Percentiles rank a stretch among this genome's conserved stretches.
phyloP scores from a whole-genome alignment of 1,140 invertebrate genomes.

The Meloidogyne exigua region DNA sequence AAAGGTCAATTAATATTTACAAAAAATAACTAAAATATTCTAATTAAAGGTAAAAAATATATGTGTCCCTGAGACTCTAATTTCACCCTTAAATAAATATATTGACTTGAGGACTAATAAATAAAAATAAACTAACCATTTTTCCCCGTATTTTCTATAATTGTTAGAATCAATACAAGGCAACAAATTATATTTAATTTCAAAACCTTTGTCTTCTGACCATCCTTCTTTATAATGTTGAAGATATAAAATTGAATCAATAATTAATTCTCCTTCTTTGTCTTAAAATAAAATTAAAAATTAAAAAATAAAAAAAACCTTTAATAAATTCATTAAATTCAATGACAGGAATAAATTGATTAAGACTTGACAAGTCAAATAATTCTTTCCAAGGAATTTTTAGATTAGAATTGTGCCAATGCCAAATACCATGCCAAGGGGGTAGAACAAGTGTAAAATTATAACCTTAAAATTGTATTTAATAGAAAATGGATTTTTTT shows the following conservation, averaged over 20 bases:
- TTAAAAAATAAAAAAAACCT: slow-evolving; percentile 39
- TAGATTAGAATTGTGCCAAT: slow-evolving; percentile 74
- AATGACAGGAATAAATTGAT: slow-evolving; percentile 78
- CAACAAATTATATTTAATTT: slow-evolving; percentile 76
- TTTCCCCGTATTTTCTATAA: slow-evolving; percentile 57
- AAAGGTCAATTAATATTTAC: too few species aligned
- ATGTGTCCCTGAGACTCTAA: too few species aligned
- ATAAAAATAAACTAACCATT: slow-evolving; percentile 37
- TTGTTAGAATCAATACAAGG: slow-evolving; percentile 65
- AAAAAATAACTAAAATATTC: too few species aligned
- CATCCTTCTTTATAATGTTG: slow-evolving; percentile 76
- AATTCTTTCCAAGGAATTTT: slow-evolving; percentile 77
- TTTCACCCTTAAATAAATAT: too few species aligned
- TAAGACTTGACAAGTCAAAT: slow-evolving; percentile 80
- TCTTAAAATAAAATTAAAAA: slow-evolving; percentile 25
- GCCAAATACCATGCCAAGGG: slow-evolving; percentile 83
- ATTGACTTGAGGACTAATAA: too few species aligned
- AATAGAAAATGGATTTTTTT: too few species aligned
- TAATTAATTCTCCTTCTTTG: slow-evolving; percentile 65
- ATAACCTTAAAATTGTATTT: slow-evolving; percentile 37
- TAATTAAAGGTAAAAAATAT: too few species aligned
- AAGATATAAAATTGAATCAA: slow-evolving; percentile 78
- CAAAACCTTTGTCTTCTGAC: slow-evolving; percentile 73
- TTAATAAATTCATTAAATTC: slow-evolving; percentile 80
- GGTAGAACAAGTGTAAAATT: slow-evolving; percentile 74